These are phyloP conservation scores for Capitulum mitella DNA, from an alignment of 2,888 invertebrate genomes.

Conservation along the genomic window DNA sequence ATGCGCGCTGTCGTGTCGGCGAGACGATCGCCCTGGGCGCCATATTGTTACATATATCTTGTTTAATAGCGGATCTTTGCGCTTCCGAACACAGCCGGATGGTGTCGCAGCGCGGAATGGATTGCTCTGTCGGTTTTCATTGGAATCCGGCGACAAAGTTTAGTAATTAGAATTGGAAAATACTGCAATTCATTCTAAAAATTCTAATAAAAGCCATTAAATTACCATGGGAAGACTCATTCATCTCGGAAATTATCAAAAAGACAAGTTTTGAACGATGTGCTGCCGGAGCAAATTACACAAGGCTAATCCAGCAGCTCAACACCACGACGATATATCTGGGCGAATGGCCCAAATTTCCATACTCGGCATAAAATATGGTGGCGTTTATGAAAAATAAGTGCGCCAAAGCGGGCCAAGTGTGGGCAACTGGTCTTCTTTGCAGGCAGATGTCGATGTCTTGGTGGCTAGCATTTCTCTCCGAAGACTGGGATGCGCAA, in stretches of 20 bases:
- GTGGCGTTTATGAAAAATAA: constrained; percentile 23
- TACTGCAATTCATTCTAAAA: constrained; percentile 15
- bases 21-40: neutral
- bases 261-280: constrained; percentile 24
- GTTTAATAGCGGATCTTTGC: constrained; percentile 2
- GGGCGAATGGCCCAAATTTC: constrained; percentile 18
- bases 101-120: neutral
- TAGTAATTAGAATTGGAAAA: constrained; percentile 19
- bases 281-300: constrained; percentile 2
- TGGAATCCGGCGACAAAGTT: constrained; percentile 4
- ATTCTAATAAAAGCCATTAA: constrained; percentile 15
- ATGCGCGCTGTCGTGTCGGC: neutral
- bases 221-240: constrained; percentile 13
- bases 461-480: neutral
- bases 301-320: neutral
- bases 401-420: constrained; percentile 5
- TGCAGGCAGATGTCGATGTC: neutral
- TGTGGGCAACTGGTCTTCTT: constrained; percentile 10
- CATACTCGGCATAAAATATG: constrained; percentile 19
- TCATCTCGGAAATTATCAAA: neutral
- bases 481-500: too few relatives aligned
- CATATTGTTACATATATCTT: constrained; percentile 6
- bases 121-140: neutral
- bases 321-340: constrained; percentile 20
- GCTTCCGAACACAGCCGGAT: neutral